A percentile compares a stretch with the other conserved stretches of the same genome.
These are phyloP conservation scores for Cryptoprocta ferox DNA, from an alignment of 2,797 vertebrate genomes.

Conservation along the genomic window DNA sequence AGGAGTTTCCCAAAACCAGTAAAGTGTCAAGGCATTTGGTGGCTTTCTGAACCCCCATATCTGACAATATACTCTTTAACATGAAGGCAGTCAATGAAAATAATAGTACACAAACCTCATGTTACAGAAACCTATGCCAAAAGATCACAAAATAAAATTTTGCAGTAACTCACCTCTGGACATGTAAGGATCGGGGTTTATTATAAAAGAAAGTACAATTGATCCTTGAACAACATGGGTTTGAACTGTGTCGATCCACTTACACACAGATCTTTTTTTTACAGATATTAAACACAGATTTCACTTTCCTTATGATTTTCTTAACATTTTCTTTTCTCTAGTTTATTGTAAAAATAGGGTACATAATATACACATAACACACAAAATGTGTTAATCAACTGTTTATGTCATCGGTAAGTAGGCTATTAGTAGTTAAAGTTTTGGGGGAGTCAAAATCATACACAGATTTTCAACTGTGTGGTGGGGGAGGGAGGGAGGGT, in stretches of 20 bases:
- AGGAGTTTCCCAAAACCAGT: background rate
- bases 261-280: background rate
- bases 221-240: background rate
- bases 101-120: background rate
- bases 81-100: background rate
- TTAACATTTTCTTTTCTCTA: background rate
- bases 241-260: background rate
- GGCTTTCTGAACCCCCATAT: background rate
- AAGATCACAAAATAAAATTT: background rate
- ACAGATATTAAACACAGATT: background rate
- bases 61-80: background rate
- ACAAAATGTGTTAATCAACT: background rate
- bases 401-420: background rate
- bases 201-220: background rate
- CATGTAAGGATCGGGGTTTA: background rate
- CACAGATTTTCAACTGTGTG: background rate
- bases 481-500: background rate
- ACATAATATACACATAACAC: background rate
- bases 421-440: background rate
- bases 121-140: conserved; percentile 6
- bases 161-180: background rate
- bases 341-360: background rate
- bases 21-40: background rate
- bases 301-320: background rate
- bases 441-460: background rate